Base-by-base conservation (phyloP, 1,140 invertebrate genomes). In the Carposina sasakii region DNA sequence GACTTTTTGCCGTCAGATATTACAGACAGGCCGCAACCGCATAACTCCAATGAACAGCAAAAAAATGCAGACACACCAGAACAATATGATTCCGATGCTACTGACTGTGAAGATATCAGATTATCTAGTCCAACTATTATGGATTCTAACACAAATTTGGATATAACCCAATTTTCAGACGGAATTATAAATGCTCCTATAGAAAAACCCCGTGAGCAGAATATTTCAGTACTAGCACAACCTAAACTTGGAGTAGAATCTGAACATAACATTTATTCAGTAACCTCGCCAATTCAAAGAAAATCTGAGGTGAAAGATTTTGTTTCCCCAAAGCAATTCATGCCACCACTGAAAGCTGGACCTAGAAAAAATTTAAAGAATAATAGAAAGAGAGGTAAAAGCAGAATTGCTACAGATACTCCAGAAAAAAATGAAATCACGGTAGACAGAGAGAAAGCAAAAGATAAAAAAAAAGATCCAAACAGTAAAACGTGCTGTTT, bases 401-500 rank as follows among this genome's bases (percentile, higher is more conserved):
- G 43, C 30, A 5, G 55, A 22, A 62, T 58, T 21, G 48, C 52
- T 20, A 61, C 54, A 10, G 54, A 61, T 28, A 61, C 58, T 10
- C 58, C 58, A n/a, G 58, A 57, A 31, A 57, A 61, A 43, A 50
- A 44, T 33, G 39, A 46, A 31, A 56, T 56, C 48, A 41, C 44
- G 33, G n/a, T 52, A 43, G 40, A 52, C 37, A 48, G 34, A n/a
- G 23, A 40, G 2, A 40, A 40, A 40, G 21, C 37, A 20, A 40
- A 40, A 21, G 2, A 40, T 22, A 40, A 21, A 16, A 40, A 40
- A 40, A 22, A 17, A 1, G 19, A 9, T n/a, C 19, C 37, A 8
- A 40, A 40, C n/a, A n/a, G n/a, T n/a, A n/a, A n/a, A n/a, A n/a
- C n/a, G n/a, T n/a, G n/a, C n/a, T n/a, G n/a, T n/a, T n/a, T n/a